These are phyloP conservation scores for Punctoribates punctum DNA, from an alignment of 2,888 invertebrate species.

Conservation along the genomic window DNA sequence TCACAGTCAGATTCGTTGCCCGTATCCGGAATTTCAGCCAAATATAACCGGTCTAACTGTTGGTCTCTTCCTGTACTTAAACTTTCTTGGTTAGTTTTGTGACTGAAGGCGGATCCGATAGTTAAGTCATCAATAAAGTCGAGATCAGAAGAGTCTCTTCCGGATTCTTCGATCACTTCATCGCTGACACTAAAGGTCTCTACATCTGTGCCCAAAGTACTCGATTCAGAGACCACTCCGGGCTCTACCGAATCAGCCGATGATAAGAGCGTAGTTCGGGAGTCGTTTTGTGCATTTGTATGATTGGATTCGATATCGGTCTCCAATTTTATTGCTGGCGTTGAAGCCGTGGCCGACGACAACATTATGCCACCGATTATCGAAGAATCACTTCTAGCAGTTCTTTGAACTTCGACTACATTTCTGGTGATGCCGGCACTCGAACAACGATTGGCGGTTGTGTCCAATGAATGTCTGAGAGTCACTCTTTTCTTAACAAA, in stretches of 20 bases:
- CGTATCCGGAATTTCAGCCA: conserved; percentile 5
- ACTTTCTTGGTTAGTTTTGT: conserved; percentile 22
- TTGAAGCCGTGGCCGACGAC: conserved; percentile 41
- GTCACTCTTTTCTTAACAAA: conserved; percentile 75
- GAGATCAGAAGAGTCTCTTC: not conserved
- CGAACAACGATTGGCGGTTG: not conserved
- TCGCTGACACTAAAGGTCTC: conserved; percentile 45
- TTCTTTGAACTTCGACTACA: conserved; percentile 20
- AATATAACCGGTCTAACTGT: not conserved
- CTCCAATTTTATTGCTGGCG: conserved; percentile 47
- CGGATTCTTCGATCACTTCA: not conserved
- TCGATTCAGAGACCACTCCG: conserved; percentile 44
- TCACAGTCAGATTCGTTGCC: conserved; percentile 45
- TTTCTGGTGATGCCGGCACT: not conserved
- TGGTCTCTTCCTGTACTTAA: not conserved
- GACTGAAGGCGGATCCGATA: not conserved
- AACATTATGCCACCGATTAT: conserved; percentile 40
- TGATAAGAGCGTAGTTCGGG: conserved; percentile 29
- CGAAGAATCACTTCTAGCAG: conserved; percentile 30
- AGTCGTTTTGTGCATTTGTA: conserved; percentile 25
- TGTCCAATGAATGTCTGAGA: conserved; percentile 58
- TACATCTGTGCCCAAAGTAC: conserved; percentile 46
- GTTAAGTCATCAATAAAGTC: conserved; percentile 30
- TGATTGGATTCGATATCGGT: conserved; percentile 39
- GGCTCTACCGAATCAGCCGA: conserved; percentile 43